Evolutionary conservation across 2,888 invertebrate species (phyloP).

Genomic region (Protodeltote pygarga): DNA sequence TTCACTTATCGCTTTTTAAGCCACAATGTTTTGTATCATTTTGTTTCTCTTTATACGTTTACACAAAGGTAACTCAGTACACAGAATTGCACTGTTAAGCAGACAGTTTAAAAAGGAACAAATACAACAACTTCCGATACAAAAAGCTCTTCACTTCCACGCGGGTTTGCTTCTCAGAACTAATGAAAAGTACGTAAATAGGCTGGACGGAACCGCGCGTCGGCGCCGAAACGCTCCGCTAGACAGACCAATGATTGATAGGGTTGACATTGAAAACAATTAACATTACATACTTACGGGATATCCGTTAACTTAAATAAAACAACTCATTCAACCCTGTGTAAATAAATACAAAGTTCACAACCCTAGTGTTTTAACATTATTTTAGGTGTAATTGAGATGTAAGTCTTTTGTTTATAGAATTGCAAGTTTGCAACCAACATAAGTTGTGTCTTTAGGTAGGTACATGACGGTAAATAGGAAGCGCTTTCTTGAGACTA

Average conservation of each 20-base stretch:
- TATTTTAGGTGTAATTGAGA: no score
- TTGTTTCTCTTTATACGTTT: constrained; percentile 7
- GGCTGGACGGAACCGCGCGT: constrained; percentile 73
- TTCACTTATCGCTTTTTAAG: no score
- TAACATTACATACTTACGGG: constrained; percentile 35
- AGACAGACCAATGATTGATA: constrained; percentile 77
- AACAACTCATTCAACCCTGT: constrained; percentile 8
- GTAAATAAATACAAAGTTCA: background rate
- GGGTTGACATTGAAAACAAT: constrained; percentile 72
- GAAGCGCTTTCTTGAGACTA: no score
- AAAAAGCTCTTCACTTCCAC: constrained; percentile 78
- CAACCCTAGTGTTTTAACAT: constrained; percentile 6
- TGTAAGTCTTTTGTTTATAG: no score
- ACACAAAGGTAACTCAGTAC: constrained; percentile 35
- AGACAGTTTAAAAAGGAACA: constrained; percentile 70
- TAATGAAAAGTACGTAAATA: constrained; percentile 85
- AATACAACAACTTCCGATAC: constrained; percentile 78
- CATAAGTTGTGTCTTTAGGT: no score
- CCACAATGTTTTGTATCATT: no score
- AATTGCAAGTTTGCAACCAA: no score
- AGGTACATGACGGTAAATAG: no score
- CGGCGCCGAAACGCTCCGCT: constrained; percentile 61
- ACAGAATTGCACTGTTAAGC: constrained; percentile 52
- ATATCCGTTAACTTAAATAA: constrained; percentile 51
- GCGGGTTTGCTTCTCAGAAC: constrained; percentile 77